Conservation (phyloP, 2,888 invertebrate species). For the Caenorhabditis imperialis region DNA sequence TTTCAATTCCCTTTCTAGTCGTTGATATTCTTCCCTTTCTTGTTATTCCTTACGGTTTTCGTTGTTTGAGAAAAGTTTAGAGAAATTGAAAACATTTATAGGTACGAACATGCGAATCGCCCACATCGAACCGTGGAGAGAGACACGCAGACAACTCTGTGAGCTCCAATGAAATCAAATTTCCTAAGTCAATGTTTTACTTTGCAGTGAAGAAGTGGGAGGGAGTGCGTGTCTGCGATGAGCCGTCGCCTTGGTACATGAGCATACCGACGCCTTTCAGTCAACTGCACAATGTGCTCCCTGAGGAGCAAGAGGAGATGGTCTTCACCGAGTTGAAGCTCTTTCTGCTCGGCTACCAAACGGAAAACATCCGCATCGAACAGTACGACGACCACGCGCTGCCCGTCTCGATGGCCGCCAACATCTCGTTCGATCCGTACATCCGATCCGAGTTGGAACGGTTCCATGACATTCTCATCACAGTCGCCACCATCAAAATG, state of each 20-base stretch:
- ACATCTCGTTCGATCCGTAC: slow-evolving; percentile 51
- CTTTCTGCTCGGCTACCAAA: slow-evolving; percentile 47
- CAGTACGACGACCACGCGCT: slow-evolving; percentile 25
- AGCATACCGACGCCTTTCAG: slow-evolving; percentile 40
- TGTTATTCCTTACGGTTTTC: slow-evolving; percentile 1
- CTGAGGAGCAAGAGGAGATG: slow-evolving; percentile 51
- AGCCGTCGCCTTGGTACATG: slow-evolving; percentile 51
- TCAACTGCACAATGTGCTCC: slow-evolving; percentile 42
- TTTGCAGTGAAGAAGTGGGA: slow-evolving; percentile 35
- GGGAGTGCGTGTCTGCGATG: slow-evolving; percentile 30
- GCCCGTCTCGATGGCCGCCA: slow-evolving; percentile 28
- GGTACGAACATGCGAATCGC: slow-evolving; percentile 16
- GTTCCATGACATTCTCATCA: slow-evolving; percentile 40
- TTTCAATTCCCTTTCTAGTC: neutral
- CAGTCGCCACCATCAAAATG: slow-evolving; percentile 43
- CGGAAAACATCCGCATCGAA: slow-evolving; percentile 48
- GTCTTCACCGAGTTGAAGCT: slow-evolving; percentile 46
- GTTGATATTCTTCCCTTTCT: neutral
- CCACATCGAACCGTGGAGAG: slow-evolving; percentile 30
- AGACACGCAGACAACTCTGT: slow-evolving; percentile 28
- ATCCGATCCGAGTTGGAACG: slow-evolving; percentile 46
- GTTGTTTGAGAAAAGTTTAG: neutral
- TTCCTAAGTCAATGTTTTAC: neutral
- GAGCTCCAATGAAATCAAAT: slow-evolving; percentile 11
- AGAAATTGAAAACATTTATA: neutral